phyloP scores from a whole-genome alignment of 1,140 invertebrate species.

The Camponotus vicinus region DNA sequence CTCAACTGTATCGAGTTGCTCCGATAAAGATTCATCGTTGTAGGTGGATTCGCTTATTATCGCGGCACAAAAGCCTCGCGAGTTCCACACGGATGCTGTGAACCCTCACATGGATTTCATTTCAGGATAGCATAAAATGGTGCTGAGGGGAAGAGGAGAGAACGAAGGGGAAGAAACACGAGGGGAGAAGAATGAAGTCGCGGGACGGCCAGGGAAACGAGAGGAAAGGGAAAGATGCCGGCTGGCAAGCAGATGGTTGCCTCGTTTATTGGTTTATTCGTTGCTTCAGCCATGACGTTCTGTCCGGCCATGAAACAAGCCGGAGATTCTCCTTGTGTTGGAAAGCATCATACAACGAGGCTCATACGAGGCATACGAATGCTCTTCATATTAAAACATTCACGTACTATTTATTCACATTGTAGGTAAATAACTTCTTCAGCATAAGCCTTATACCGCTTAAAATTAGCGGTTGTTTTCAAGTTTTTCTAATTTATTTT shows the following conservation, averaged over 20 bases:
- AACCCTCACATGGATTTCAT: conserved; percentile 81
- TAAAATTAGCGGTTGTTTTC: neutral
- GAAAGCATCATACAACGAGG: conserved; percentile 57
- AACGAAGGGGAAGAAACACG: conserved; percentile 61
- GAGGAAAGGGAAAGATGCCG: conserved; percentile 80
- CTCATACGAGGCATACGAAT: conserved; percentile 9
- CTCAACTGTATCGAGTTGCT: neutral
- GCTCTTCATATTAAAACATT: conserved; percentile 48
- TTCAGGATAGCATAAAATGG: conserved; percentile 84
- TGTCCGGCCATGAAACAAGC: conserved; percentile 74
- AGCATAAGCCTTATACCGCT: neutral
- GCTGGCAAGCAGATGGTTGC: conserved; percentile 86
- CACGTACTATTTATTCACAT: conserved; percentile 14
- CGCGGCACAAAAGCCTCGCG: conserved; percentile 64
- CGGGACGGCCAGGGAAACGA: conserved; percentile 44
- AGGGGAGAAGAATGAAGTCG: conserved; percentile 71
- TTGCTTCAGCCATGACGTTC: conserved; percentile 80
- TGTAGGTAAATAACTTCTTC: conserved; percentile 36
- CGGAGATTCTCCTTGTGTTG: conserved; percentile 77
- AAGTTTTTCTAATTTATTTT: neutral
- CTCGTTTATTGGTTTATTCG: conserved; percentile 86
- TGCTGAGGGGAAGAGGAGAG: conserved; percentile 51
- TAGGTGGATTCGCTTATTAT: conserved; percentile 62
- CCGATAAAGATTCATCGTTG: conserved; percentile 18
- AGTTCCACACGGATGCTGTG: conserved; percentile 67